Base-by-base conservation (phyloP, 2,888 invertebrate species). In the Gortyna flavago region DNA sequence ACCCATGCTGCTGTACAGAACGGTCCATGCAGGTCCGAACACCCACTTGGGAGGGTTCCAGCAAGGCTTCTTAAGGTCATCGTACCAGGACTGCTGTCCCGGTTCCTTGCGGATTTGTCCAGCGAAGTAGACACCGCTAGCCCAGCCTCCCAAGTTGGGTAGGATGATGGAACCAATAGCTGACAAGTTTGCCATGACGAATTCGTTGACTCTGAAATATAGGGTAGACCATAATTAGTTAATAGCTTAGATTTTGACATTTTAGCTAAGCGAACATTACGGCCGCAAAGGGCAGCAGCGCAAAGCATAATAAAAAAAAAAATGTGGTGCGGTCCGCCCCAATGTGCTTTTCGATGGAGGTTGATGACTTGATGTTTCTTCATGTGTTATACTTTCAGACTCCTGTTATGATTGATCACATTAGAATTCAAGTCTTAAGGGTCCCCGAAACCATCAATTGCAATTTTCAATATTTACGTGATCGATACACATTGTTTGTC, bases 21-120 rank as follows among this genome's bases (percentile, higher is more conserved):
- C 92, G 0, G 98, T 98, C 99, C 99, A 99, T 13, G 98, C 97
- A 0, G 98, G 98, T 0, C 97, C 98, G 91, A 99, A 99, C 1
- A 97, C 97, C 97, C 97, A 98, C 88, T 98, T 98, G 11, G 99
- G 99, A 5, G 99, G 98, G 54, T 97, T 97, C 89, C 88, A 88
- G n/a, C 62, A 92, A 0, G 99, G 98, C 89, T 98, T 98, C 85
- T 95, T 94, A 78, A 95, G 85, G 0, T 89, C 84, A 77, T 95
- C 95, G 3, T 95, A 95, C 95, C 95, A 95, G 1, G 93, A 75
- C 79, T 93, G 93, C 3, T 93, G 90, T 0, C 90, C 90, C 0
- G 79, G 25, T 2, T 87, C 92, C 25, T 96, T 96, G 70, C 97
- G 96, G 44, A 98, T 95, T 89, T 98, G 97, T 29, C 97, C 97